Evolutionary conservation across 2,113 vertebrate genomes (phyloP).

Genomic region (Panthera tigris): DNA sequence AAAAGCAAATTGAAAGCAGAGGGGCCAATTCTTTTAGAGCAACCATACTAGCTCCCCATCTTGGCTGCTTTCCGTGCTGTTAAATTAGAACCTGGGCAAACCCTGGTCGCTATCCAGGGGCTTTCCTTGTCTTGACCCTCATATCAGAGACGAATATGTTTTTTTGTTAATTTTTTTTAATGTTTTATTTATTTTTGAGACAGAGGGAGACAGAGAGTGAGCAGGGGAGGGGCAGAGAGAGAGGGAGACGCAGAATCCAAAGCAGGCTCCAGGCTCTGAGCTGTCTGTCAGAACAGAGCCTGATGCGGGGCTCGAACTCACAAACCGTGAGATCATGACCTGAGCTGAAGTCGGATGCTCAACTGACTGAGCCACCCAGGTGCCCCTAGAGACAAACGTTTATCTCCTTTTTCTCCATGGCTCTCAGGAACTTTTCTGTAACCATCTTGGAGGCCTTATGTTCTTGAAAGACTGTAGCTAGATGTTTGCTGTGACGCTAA

Average conservation of each 20-base stretch:
- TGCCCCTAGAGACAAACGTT: not conserved
- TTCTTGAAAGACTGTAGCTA: not conserved
- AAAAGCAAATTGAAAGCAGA: not conserved
- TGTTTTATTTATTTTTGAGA: too few relatives aligned
- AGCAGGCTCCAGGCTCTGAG: too few relatives aligned
- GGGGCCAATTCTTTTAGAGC: not conserved
- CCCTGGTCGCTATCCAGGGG: not conserved
- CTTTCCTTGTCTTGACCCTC: not conserved
- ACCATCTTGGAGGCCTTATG: not conserved
- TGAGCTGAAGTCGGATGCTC: too few relatives aligned
- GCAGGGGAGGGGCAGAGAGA: too few relatives aligned
- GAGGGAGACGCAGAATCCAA: too few relatives aligned
- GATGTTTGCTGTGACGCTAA: not conserved
- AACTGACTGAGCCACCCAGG: too few relatives aligned
- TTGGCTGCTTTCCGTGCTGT: not conserved
- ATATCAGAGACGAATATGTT: not conserved
- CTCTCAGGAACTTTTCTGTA: not conserved
- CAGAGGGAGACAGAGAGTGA: too few relatives aligned
- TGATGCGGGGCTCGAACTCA: too few relatives aligned
- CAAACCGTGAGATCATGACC: too few relatives aligned
- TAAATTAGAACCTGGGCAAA: not conserved
- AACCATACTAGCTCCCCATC: fast-evolving
- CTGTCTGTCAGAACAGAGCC: too few relatives aligned
- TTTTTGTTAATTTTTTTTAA: too few relatives aligned
- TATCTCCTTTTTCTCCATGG: not conserved